Evolutionary conservation across 2,888 invertebrate genomes (phyloP).

Genomic region (Prosopocoilus inquinatus): DNA sequence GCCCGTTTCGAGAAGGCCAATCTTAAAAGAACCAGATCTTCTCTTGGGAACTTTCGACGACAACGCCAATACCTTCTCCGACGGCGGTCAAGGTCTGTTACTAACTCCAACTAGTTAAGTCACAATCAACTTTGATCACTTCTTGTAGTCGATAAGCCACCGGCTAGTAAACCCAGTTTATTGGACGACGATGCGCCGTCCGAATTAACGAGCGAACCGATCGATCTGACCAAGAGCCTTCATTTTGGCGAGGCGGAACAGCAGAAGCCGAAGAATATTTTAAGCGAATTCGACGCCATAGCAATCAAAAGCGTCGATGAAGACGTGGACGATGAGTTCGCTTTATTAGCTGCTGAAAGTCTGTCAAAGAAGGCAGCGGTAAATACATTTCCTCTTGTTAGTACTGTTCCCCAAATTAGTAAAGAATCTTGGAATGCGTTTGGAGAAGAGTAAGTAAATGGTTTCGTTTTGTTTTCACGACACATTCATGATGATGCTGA

Average conservation of each 20-base stretch:
- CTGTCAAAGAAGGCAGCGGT: constrained; percentile 58
- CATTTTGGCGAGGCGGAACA: constrained; percentile 31
- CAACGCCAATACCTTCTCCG: constrained; percentile 25
- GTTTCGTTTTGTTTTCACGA: background rate
- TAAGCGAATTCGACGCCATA: constrained; percentile 55
- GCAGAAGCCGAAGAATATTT: constrained; percentile 29
- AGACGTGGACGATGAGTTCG: constrained; percentile 73
- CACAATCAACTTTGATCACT: background rate
- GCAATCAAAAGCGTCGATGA: constrained; percentile 38
- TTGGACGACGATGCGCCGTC: constrained; percentile 73
- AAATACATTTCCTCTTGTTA: constrained; percentile 46
- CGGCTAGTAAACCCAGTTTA: constrained; percentile 58
- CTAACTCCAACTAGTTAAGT: background rate
- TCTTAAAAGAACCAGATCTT: constrained; percentile 60
- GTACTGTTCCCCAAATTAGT: constrained; percentile 50
- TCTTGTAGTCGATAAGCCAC: constrained; percentile 7
- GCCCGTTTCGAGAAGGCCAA: constrained; percentile 52
- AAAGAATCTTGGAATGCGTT: constrained; percentile 67
- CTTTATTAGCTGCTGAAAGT: constrained; percentile 75
- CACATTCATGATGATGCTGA: too few relatives aligned
- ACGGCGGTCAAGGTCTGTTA: constrained; percentile 13
- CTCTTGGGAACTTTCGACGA: constrained; percentile 64
- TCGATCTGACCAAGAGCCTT: constrained; percentile 68
- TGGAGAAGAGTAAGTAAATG: constrained; percentile 52
- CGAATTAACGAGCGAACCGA: constrained; percentile 62